Evolutionary conservation across 2,888 invertebrate species (phyloP).

Genomic region (Microchrysa polita): DNA sequence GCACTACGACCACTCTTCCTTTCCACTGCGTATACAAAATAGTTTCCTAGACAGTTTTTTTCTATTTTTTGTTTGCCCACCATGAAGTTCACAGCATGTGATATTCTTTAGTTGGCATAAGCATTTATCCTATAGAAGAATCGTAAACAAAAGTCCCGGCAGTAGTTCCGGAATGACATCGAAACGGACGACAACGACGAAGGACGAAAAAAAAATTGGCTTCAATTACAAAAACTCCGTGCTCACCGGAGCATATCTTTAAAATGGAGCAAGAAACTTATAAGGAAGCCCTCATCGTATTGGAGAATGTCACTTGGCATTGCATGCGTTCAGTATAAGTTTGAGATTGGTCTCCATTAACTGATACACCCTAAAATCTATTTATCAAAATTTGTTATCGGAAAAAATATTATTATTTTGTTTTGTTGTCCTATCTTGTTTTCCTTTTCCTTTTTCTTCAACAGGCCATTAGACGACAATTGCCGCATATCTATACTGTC

Average conservation of each 20-base stretch:
- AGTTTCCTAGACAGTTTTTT: too few species aligned
- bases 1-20: constrained; percentile 16
- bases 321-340: background rate
- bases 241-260: constrained; percentile 16
- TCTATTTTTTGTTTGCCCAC: background rate
- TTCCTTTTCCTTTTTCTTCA: too few species aligned
- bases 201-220: constrained; percentile 30
- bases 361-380: constrained; percentile 25
- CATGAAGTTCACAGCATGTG: constrained; percentile 22
- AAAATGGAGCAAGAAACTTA: constrained; percentile 13
- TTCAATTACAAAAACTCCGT: constrained; percentile 25
- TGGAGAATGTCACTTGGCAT: background rate
- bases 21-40: too few species aligned
- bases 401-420: constrained; percentile 19
- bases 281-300: background rate
- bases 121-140: constrained; percentile 11
- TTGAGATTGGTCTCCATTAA: constrained; percentile 18
- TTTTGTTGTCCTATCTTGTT: background rate
- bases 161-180: constrained; percentile 6
- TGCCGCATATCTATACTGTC: background rate
- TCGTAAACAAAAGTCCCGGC: constrained; percentile 10
- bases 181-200: background rate
- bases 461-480: background rate
- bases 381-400: constrained; percentile 26
- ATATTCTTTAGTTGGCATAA: constrained; percentile 6